Percentiles rank a stretch among this genome's conserved stretches.
Conservation (phyloP, 2,888 invertebrate species). For the Artemia sinica region DNA sequence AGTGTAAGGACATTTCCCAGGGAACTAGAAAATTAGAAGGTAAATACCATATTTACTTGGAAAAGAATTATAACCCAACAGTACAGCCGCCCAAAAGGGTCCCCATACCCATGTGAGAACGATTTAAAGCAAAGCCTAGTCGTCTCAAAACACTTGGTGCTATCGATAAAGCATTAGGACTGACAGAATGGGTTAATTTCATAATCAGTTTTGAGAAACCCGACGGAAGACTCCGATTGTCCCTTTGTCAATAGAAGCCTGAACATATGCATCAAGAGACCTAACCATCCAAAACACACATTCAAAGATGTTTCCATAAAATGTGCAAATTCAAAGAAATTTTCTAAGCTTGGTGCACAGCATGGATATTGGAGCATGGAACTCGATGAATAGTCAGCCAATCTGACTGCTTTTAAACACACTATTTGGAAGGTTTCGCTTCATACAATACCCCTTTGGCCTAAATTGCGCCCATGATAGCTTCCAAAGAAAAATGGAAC, state of each 20-base stretch:
- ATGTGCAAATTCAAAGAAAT: conserved; percentile 17
- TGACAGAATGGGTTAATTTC: conserved; percentile 25
- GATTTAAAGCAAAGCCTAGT: no score
- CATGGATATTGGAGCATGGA: conserved; percentile 25
- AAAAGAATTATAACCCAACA: no score
- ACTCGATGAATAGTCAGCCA: conserved; percentile 24
- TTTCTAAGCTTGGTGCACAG: conserved; percentile 21
- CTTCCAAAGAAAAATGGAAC: conserved; percentile 10
- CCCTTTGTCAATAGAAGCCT: conserved; percentile 25
- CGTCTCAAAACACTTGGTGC: conserved; percentile 3
- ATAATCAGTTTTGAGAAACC: conserved; percentile 24
- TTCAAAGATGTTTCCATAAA: conserved; percentile 24
- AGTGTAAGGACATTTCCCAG: no score
- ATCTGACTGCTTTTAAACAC: conserved; percentile 25
- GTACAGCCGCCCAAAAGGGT: no score
- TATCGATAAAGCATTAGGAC: conserved; percentile 23
- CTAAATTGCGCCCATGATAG: conserved; percentile 12
- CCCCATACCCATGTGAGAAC: no score
- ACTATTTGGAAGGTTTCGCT: conserved; percentile 25
- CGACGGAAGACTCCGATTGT: conserved; percentile 24
- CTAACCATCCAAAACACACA: conserved; percentile 24
- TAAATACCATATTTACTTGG: no score
- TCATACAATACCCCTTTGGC: conserved; percentile 12
- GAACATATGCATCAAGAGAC: conserved; percentile 24
- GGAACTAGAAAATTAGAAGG: no score